phyloP scores from a whole-genome alignment of 2,113 vertebrate species.

The Chionomys nivalis region DNA sequence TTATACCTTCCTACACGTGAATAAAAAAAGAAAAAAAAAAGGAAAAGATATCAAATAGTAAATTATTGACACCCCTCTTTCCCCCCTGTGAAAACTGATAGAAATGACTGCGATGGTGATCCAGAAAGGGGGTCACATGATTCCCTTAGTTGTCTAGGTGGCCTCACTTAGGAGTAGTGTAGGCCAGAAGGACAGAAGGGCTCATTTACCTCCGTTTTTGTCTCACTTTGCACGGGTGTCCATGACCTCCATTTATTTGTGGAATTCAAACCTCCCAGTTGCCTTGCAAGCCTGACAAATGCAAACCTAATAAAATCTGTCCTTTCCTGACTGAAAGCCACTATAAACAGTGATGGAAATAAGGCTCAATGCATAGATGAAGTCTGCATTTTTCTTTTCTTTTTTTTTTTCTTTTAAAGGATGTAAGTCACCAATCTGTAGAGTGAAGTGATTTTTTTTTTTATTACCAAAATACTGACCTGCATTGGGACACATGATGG shows the following conservation, averaged over 20 bases:
- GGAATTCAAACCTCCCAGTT: neutral
- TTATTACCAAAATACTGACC: conserved; percentile 20
- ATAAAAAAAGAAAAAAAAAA: neutral
- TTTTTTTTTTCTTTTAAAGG: neutral
- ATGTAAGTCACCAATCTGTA: neutral
- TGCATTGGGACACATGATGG: neutral
- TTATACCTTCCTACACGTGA: neutral
- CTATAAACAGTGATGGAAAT: conserved; percentile 38
- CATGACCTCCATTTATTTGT: conserved; percentile 35
- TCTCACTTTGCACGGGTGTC: conserved; percentile 2
- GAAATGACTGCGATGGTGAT: neutral
- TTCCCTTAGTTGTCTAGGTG: neutral
- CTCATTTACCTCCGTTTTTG: neutral
- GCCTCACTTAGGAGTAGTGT: neutral
- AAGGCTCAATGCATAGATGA: conserved; percentile 20
- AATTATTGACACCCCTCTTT: neutral
- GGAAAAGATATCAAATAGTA: neutral
- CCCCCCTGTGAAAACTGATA: neutral
- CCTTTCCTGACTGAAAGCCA: neutral
- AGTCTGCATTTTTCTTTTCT: neutral
- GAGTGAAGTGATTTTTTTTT: conserved; percentile 44
- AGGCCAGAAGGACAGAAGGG: neutral
- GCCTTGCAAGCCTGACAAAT: neutral
- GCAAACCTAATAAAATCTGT: neutral
- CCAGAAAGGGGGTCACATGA: neutral